Evolutionary conservation across 2,888 invertebrate species (phyloP), one percentile per base, ranked within the genome.

Genomic region (Entomobrya multifasciata): DNA sequence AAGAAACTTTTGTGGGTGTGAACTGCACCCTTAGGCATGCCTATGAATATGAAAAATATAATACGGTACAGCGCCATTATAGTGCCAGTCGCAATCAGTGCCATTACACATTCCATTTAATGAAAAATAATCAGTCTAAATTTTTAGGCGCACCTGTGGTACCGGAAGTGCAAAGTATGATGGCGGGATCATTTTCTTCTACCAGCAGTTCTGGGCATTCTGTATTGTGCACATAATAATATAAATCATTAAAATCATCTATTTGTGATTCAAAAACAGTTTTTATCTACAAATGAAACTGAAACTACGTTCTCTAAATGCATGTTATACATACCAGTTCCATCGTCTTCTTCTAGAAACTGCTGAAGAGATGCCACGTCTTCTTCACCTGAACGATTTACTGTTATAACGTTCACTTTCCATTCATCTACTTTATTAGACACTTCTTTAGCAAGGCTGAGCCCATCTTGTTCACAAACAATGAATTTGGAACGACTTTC

Each of bases 111-210:
- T n/a, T 55, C 2, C 11, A 22, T 74, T n/a, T 72, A 41, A 72
- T 36, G n/a, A 15, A n/a, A n/a, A n/a, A n/a, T 41, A 20, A 20
- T 30, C 20, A 5, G 52, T 76, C 5, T 10, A 60, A 57, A 17
- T 88, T 86, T 77, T 80, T 47, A 47, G n/a, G 1, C 79, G 8
- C 77, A 41, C 89, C 90, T n/a, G 90, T 90, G 0, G 89, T 90
- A 15, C 90, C 90, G 27, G 87, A 87, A 0, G 90, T 90, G 36
- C 89, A 89, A 1, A 90, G 77, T 49, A 90, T 88, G 0, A 90
- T 13, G 0, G 89, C 88, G 0, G 87, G 65, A 44, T 90, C 89
- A 20, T 87, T 62, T 20, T 65, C 76, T 2, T 67, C 74, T 6
- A 85, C 36, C 1, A 47, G 49, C 10, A 86, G 11, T 41, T 62